A percentile compares a stretch with the other conserved stretches of the same genome.
phyloP scores from a whole-genome alignment of 2,797 vertebrate genomes.

The Crocodylus rhombifer region DNA sequence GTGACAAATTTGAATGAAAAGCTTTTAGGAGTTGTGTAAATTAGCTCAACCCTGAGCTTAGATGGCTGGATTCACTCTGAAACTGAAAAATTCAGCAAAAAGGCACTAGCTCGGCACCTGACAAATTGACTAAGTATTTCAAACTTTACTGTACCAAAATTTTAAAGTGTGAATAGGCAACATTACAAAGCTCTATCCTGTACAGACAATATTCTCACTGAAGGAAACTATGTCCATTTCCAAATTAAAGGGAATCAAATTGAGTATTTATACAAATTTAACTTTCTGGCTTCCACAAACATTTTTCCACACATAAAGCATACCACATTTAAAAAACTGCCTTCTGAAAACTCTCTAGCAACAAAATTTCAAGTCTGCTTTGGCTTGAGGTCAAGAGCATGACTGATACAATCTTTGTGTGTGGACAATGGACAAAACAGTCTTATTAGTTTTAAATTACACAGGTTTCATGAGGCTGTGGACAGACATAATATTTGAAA shows the following conservation, averaged over 20 bases:
- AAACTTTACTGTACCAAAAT: not conserved
- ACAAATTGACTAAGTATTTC: not conserved
- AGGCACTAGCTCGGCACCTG: not conserved
- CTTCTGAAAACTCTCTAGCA: not conserved
- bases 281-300: not conserved
- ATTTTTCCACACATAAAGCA: not conserved
- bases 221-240: not conserved
- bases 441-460: too few species aligned
- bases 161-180: not conserved
- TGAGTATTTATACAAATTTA: not conserved
- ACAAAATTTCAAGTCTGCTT: not conserved
- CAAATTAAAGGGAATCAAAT: not conserved
- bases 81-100: not conserved
- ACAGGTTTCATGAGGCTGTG: too few species aligned
- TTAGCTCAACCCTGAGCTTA: not conserved
- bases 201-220: not conserved
- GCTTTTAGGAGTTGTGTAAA: not conserved
- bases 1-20: not conserved
- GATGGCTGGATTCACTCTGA: not conserved
- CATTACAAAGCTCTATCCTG: not conserved
- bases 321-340: not conserved
- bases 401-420: not conserved
- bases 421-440: too few species aligned
- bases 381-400: not conserved
- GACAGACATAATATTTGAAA: too few species aligned